phyloP scores from a whole-genome alignment of 2,113 vertebrate genomes.

The Bettongia penicillata region DNA sequence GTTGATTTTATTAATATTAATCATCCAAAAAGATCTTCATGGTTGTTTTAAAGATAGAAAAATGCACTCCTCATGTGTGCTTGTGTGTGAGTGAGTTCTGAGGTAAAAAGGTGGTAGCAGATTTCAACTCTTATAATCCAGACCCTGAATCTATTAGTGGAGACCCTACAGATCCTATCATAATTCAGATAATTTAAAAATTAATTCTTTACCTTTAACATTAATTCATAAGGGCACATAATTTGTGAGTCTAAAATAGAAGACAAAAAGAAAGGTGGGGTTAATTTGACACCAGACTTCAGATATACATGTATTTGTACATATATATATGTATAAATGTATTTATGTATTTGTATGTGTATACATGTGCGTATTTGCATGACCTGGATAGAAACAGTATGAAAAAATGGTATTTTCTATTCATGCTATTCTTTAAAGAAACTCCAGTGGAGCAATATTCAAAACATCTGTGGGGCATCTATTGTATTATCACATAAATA shows the following conservation, averaged over 20 bases:
- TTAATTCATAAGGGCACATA: background rate
- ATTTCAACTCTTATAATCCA: background rate
- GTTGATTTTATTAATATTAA: background rate
- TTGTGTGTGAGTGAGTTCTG: background rate
- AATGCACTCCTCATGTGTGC: background rate
- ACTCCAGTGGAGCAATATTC: background rate
- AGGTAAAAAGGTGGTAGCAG: background rate
- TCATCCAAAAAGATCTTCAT: background rate
- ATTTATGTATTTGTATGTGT: too few relatives aligned
- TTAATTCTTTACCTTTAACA: background rate
- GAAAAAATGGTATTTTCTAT: background rate
- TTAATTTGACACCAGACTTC: background rate
- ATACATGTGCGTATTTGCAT: background rate
- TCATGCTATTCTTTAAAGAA: background rate
- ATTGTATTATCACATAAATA: background rate
- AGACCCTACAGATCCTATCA: background rate
- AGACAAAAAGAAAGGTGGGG: background rate
- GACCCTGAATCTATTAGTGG: background rate
- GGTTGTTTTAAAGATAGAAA: conserved; percentile 7
- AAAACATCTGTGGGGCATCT: background rate
- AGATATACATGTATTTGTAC: background rate
- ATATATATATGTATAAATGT: too few relatives aligned
- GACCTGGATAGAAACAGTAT: background rate
- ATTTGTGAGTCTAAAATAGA: background rate
- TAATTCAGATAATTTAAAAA: background rate